Conservation (phyloP, 2,797 vertebrate species). For the Iguana delicatissima region DNA sequence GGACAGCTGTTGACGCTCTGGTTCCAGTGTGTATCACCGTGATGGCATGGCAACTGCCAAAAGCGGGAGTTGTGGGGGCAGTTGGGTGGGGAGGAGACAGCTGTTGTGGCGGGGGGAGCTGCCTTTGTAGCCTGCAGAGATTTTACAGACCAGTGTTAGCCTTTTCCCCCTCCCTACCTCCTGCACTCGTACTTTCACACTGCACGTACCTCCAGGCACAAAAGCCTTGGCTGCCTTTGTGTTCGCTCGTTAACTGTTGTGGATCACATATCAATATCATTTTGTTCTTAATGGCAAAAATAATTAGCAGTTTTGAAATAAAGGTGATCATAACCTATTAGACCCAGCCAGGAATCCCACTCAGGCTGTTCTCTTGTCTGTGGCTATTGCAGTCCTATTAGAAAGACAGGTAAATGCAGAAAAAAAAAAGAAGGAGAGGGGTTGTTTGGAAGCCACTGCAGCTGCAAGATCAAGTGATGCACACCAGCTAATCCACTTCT, state of each 20-base stretch:
- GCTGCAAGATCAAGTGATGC: constrained; percentile 32
- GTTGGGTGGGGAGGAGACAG: not conserved
- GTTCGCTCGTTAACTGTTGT: constrained; percentile 80
- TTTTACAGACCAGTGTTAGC: constrained; percentile 56
- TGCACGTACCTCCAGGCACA: constrained; percentile 67
- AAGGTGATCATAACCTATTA: not conserved
- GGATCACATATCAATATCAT: constrained; percentile 70
- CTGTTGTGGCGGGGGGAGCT: not conserved
- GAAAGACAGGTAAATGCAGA: constrained; percentile 24
- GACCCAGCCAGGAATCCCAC: not conserved
- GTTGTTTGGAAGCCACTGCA: constrained; percentile 18
- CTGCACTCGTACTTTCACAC: constrained; percentile 48
- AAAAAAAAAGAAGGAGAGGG: not conserved
- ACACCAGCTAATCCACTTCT: not conserved
- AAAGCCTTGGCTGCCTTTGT: constrained; percentile 80
- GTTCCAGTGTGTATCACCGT: constrained; percentile 14
- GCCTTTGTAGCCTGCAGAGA: not conserved
- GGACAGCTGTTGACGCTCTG: not conserved
- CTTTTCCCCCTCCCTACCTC: constrained; percentile 54
- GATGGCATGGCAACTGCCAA: not conserved
- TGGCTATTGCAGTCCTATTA: not conserved
- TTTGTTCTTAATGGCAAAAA: constrained; percentile 82
- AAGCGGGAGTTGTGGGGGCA: not conserved
- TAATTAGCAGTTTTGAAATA: constrained; percentile 84
- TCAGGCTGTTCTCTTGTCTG: not conserved